These are phyloP conservation scores for Cuniculus paca DNA, from an alignment of 2,797 vertebrate genomes.

Conservation along the genomic window DNA sequence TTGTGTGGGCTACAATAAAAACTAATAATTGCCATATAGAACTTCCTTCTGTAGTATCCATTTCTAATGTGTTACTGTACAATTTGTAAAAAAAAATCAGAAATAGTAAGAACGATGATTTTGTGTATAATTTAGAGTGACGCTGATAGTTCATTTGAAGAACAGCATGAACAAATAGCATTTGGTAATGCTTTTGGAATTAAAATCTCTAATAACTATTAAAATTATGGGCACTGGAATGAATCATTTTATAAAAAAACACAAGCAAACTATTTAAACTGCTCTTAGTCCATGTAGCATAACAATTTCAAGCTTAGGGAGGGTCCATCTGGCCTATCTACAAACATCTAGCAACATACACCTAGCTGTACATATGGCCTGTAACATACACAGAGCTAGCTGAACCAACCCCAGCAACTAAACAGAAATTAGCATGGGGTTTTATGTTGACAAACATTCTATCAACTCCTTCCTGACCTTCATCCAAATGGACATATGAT, in stretches of 20 bases:
- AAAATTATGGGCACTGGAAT: not conserved
- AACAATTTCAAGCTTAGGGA: conserved; percentile 64
- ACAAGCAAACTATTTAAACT: conserved; percentile 67
- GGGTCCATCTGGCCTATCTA: conserved; percentile 75
- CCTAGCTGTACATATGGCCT: conserved; percentile 73
- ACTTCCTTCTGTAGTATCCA: not conserved
- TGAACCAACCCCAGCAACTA: conserved; percentile 71
- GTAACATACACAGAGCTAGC: conserved; percentile 73
- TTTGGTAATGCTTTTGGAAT: conserved; percentile 12
- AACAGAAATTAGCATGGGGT: conserved; percentile 76
- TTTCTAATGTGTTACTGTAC: conserved; percentile 4
- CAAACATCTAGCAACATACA: conserved; percentile 76
- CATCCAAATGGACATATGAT: conserved; percentile 85
- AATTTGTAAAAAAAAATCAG: not conserved
- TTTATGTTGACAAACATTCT: conserved; percentile 71
- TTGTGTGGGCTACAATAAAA: not conserved
- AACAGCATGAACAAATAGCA: not conserved
- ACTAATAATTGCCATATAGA: not conserved
- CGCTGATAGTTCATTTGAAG: conserved; percentile 2
- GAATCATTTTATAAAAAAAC: conserved; percentile 54
- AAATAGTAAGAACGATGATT: conserved; percentile 14
- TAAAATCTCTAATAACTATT: conserved; percentile 52
- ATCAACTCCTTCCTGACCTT: conserved; percentile 76
- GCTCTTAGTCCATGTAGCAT: conserved; percentile 53
- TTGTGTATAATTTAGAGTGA: not conserved